phyloP scores from a whole-genome alignment of 2,797 vertebrate genomes.

The Momotus momota region DNA sequence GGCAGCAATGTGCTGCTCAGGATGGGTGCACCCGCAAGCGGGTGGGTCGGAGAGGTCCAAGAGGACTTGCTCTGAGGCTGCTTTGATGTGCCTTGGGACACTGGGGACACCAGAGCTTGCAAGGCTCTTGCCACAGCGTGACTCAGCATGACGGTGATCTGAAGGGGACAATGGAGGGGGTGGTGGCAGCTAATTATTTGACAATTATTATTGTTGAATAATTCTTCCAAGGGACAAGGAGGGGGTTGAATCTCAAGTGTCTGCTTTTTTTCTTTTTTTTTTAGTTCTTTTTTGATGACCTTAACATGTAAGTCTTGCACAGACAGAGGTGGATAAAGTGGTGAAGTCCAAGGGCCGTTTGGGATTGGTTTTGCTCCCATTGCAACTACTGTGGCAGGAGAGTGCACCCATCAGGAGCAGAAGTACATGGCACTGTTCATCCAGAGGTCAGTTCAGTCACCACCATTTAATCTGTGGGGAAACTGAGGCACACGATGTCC shows the following conservation, averaged over 20 bases:
- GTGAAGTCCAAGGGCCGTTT: neutral
- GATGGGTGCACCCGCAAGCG: neutral
- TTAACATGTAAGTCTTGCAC: neutral
- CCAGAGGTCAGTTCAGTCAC: neutral
- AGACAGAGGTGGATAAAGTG: neutral
- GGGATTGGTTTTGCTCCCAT: neutral
- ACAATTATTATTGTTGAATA: conserved; percentile 47
- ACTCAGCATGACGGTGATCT: neutral
- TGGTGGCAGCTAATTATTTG: conserved; percentile 18
- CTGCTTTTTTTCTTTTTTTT: neutral
- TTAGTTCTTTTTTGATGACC: neutral
- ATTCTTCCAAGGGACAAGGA: neutral
- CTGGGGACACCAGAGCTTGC: neutral
- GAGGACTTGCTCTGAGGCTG: accelerated
- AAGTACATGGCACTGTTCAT: accelerated
- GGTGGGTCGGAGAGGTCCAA: neutral
- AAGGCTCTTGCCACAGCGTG: neutral
- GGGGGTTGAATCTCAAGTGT: neutral
- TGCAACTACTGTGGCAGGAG: neutral
- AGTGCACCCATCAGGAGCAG: neutral
- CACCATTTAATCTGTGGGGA: neutral
- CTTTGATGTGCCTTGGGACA: neutral
- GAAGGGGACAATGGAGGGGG: conserved; percentile 11
- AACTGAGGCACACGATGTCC: neutral
- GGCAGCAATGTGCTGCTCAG: accelerated